Base-by-base conservation (phyloP, 2,113 vertebrate genomes). In the Micronycteris hirsuta region DNA sequence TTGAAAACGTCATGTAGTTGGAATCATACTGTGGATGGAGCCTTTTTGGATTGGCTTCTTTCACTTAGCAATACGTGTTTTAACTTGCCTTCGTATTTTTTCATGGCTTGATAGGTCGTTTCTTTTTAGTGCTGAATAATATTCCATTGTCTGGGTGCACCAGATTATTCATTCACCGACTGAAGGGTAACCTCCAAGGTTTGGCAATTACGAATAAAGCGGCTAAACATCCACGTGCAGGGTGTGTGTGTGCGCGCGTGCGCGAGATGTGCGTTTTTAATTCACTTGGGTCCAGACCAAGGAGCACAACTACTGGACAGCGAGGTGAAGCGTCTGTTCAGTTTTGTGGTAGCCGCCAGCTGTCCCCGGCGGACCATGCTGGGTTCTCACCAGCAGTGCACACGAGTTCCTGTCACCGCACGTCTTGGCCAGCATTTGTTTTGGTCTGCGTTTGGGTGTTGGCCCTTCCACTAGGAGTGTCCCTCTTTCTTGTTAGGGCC, bases 401-500 rank as follows among this genome's bases (percentile, higher is more conserved):
- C 9, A 54, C 24, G 56, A n/a, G 9, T 56, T 78, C 41, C 26
- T 67, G 0, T 31, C 67, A 52, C 10, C 76, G 43, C 24, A 16
- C 1, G 1, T 16, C 45, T 15, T 47, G 7, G 20, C 45, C 26
- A 24, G 14, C 47, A 8, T 45, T 67, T 41, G 33, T 2, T 80
- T 8, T 20, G 65, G 54, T 77, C 70, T 49, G 15, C 31, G 7
- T 56, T 17, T 61, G 65, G 49, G 11, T 68, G 82, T 83, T 20
- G 73, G 89, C 24, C 33, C 8, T 49, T 49, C 45, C 83, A 41
- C 41, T 31, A 86, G 33, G 26, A 88, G 4, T 86, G 61, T 52
- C 86, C 52, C 7, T 93, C 43, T 33, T 16, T 96, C 54, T 86
- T 36, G 94, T 63, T 91, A 99, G 99, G 99, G 99, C 52, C 99